phyloP scores from a whole-genome alignment of 2,113 vertebrate genomes.

The Peucedramus taeniatus region DNA sequence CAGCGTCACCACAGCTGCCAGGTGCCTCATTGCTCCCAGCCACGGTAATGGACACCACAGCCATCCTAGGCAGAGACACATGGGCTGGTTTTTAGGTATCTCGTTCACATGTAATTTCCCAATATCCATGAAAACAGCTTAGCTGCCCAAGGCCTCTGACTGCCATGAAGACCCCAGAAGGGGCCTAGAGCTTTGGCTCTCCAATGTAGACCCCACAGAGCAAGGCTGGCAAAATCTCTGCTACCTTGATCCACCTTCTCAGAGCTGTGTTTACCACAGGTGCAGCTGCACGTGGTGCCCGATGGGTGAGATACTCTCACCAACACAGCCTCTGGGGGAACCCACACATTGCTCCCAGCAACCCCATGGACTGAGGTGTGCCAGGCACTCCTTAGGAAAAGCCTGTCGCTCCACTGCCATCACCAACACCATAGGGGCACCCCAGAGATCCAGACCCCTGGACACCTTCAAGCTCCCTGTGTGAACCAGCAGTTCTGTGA shows the following conservation, averaged over 20 bases:
- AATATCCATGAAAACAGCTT: neutral
- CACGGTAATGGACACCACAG: too few species aligned
- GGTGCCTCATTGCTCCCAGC: neutral
- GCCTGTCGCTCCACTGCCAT: fast-evolving
- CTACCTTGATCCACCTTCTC: neutral
- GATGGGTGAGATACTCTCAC: fast-evolving
- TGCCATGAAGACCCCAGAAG: neutral
- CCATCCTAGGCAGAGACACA: fast-evolving
- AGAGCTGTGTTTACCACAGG: fast-evolving
- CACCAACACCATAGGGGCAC: neutral
- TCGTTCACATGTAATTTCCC: fast-evolving
- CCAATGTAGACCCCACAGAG: neutral
- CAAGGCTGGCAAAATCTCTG: neutral
- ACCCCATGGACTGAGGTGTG: fast-evolving
- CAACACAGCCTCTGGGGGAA: neutral
- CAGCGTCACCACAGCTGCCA: neutral
- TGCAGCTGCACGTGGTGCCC: fast-evolving
- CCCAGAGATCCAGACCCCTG: neutral
- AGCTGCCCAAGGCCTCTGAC: neutral
- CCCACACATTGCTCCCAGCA: neutral
- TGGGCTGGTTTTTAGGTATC: fast-evolving
- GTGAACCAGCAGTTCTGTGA: neutral
- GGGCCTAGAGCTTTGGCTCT: neutral
- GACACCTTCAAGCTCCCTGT: neutral
- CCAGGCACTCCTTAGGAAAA: neutral